A percentile compares a stretch with the other conserved stretches of the same genome.
Conservation (phyloP, 2,888 invertebrate genomes). For the Onchidella celtica region DNA sequence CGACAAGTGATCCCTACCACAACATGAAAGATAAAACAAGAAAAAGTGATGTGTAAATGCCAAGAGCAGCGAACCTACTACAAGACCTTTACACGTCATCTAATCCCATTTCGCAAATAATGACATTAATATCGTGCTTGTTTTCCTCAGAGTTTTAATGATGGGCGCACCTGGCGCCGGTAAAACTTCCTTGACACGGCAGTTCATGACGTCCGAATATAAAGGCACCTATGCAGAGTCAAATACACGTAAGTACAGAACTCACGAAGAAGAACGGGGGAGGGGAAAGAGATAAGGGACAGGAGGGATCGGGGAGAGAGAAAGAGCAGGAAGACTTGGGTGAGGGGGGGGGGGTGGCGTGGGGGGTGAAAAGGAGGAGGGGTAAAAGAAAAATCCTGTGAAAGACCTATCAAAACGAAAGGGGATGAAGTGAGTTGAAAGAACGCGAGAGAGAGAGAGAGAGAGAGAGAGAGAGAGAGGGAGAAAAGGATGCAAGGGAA, state of each 20-base stretch:
- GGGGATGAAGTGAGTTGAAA: conserved; percentile 1
- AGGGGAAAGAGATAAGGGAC: background rate
- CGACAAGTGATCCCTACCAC: too few relatives aligned
- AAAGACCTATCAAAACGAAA: background rate
- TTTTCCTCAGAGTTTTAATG: conserved; percentile 85
- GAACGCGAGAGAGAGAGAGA: conserved; percentile 28
- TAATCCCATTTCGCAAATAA: too few relatives aligned
- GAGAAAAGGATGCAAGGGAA: background rate
- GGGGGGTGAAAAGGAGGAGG: too few relatives aligned
- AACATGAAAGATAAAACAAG: too few relatives aligned
- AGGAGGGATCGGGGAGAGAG: too few relatives aligned
- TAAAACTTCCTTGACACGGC: conserved; percentile 86
- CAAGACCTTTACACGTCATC: too few relatives aligned
- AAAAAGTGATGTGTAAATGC: too few relatives aligned
- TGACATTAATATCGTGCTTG: too few relatives aligned
- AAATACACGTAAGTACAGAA: conserved; percentile 46
- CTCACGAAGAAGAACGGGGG: background rate
- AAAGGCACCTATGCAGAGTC: conserved; percentile 81
- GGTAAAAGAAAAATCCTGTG: too few relatives aligned
- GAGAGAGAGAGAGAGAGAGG: conserved; percentile 29
- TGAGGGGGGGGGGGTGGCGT: too few relatives aligned
- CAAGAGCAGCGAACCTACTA: too few relatives aligned
- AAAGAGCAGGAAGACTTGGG: too few relatives aligned
- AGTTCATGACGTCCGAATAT: conserved; percentile 87
- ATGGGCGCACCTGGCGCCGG: conserved; percentile 86